These are phyloP conservation scores for Drosophila guanche DNA, from an alignment of 1,140 invertebrate species.

Conservation along the genomic window DNA sequence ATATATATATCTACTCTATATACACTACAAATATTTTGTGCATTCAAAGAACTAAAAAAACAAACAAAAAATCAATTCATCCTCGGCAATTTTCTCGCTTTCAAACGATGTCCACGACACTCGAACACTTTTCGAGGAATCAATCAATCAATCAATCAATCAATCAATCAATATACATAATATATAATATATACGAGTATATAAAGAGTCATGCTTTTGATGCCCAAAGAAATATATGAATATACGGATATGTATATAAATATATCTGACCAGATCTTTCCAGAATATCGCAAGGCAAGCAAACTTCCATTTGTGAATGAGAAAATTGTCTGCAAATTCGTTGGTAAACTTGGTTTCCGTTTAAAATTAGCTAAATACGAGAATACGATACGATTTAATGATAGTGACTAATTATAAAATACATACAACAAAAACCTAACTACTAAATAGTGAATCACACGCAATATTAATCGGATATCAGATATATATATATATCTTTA, in stretches of 20 bases:
- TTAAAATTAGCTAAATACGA: constrained; percentile 44
- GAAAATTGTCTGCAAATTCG: constrained; percentile 52
- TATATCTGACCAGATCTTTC: constrained; percentile 28
- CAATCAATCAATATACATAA: constrained; percentile 34
- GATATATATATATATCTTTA: constrained; percentile 34
- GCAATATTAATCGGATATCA: constrained; percentile 74
- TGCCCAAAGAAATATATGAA: constrained; percentile 66
- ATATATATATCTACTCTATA: constrained; percentile 41
- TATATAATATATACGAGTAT: constrained; percentile 38
- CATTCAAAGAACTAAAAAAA: constrained; percentile 40
- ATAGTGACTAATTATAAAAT: too few species aligned
- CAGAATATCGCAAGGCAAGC: constrained; percentile 24
- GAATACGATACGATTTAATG: constrained; percentile 30
- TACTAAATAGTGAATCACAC: constrained; percentile 74
- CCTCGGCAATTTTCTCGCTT: constrained; percentile 62
- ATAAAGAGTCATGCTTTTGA: constrained; percentile 76
- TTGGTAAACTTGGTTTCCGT: constrained; percentile 50
- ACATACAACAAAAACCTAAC: constrained; percentile 44
- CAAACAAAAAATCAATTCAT: constrained; percentile 1
- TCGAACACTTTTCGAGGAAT: constrained; percentile 43
- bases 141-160: constrained; percentile 26
- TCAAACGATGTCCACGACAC: constrained; percentile 47
- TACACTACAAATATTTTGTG: constrained; percentile 51
- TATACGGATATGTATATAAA: constrained; percentile 11
- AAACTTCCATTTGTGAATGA: constrained; percentile 38